A percentile compares a stretch with the other conserved stretches of the same genome.
These are phyloP conservation scores for Microctenopoma steveboyesi DNA, from an alignment of 2,797 vertebrate species.

Conservation along the genomic window DNA sequence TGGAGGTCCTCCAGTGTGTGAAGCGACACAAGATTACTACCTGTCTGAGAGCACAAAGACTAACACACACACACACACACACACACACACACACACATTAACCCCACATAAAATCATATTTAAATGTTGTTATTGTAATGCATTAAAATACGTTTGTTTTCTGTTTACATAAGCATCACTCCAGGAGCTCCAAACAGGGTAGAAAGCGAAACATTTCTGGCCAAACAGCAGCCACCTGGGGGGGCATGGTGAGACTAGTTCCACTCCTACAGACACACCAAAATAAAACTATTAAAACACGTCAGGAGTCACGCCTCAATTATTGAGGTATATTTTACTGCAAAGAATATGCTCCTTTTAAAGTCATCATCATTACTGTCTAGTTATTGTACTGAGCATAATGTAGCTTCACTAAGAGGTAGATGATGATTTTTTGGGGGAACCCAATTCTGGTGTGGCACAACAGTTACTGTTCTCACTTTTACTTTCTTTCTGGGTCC, in stretches of 20 bases:
- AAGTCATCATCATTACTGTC: no score
- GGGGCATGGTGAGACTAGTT: neutral
- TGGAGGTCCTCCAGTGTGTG: constrained; percentile 17
- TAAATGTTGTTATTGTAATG: no score
- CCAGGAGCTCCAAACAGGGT: constrained; percentile 49
- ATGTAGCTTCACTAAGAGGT: no score
- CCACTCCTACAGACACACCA: neutral
- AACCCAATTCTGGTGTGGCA: no score
- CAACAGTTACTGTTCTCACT: no score
- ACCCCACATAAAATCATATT: neutral
- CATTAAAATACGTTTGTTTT: neutral
- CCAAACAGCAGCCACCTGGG: constrained; percentile 11
- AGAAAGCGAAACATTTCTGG: constrained; percentile 22
- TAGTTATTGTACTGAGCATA: no score
- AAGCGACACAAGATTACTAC: constrained; percentile 13
- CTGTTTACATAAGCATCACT: neutral
- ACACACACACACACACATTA: constrained; percentile 19
- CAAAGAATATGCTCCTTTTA: no score
- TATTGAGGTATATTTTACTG: no score
- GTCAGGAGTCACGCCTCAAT: neutral
- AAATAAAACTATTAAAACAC: neutral
- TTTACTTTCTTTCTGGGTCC: no score
- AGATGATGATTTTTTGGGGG: no score
- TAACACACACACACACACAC: constrained; percentile 8
- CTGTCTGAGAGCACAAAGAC: constrained; percentile 15